phyloP scores from a whole-genome alignment of 2,888 invertebrate genomes.

The Oligia latruncula region DNA sequence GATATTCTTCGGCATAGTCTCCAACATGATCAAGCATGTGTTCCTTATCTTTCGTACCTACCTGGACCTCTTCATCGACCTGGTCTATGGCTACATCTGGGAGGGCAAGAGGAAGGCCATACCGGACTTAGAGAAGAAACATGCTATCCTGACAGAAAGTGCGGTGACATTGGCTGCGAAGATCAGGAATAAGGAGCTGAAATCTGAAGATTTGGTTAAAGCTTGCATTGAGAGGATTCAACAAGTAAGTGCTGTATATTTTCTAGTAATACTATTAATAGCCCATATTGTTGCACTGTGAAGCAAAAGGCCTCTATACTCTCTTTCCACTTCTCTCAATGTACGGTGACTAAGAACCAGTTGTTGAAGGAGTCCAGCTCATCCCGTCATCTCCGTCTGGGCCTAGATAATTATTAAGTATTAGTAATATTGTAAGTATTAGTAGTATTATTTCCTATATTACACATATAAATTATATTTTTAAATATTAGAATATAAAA shows the following conservation, averaged over 20 bases:
- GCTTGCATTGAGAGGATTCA: constrained; percentile 94
- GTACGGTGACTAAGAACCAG: background rate
- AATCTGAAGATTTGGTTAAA: constrained; percentile 92
- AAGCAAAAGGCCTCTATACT: background rate
- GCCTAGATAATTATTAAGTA: background rate
- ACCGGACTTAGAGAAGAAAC: constrained; percentile 80
- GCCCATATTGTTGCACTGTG: background rate
- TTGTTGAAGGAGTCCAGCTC: background rate
- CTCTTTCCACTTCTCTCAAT: background rate
- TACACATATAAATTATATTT: too few species aligned
- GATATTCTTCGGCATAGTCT: constrained; percentile 80
- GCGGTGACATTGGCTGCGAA: constrained; percentile 92
- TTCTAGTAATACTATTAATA: background rate
- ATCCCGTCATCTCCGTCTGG: background rate
- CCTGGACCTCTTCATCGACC: constrained; percentile 81
- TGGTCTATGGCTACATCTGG: constrained; percentile 80
- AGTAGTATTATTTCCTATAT: too few species aligned
- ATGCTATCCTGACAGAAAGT: constrained; percentile 88
- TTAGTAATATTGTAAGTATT: too few species aligned
- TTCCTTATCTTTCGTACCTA: constrained; percentile 79
- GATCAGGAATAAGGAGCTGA: constrained; percentile 91
- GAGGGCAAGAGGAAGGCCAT: constrained; percentile 76
- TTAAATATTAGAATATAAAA: too few species aligned
- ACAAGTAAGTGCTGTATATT: constrained; percentile 85
- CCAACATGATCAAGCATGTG: constrained; percentile 77